Evolutionary conservation across 2,113 vertebrate species (phyloP).

Genomic region (Glaucomys volans): DNA sequence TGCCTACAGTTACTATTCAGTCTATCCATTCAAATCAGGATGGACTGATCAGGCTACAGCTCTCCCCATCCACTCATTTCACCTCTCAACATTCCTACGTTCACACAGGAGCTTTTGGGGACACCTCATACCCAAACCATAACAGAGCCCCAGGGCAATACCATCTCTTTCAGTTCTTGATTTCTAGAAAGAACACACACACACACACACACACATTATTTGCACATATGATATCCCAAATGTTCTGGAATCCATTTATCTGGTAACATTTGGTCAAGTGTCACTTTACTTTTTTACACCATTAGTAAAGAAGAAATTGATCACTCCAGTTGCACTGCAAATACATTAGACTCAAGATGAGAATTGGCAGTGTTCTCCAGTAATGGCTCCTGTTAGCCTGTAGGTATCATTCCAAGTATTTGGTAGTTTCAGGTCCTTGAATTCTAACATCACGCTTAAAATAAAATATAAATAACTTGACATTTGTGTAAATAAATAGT

Average conservation of each 20-base stretch:
- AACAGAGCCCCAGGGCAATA: neutral
- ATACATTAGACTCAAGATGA: neutral
- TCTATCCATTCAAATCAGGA: too few relatives aligned
- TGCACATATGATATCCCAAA: neutral
- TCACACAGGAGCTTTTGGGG: too few relatives aligned
- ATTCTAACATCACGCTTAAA: neutral
- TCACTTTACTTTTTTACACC: neutral
- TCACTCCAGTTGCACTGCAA: neutral
- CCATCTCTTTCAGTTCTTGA: neutral
- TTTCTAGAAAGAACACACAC: neutral
- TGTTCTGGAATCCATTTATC: neutral
- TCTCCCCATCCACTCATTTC: too few relatives aligned
- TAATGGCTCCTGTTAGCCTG: neutral
- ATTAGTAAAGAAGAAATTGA: neutral
- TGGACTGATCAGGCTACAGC: too few relatives aligned
- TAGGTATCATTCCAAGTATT: neutral
- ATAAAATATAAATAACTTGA: neutral
- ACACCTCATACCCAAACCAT: too few relatives aligned
- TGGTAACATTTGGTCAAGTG: constrained; percentile 12
- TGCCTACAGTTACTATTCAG: too few relatives aligned
- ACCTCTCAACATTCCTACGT: too few relatives aligned
- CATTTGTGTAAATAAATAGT: neutral
- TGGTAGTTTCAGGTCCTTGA: neutral
- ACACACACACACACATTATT: constrained; percentile 7
- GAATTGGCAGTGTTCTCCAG: neutral